Evolutionary conservation across 2,797 vertebrate genomes (phyloP), one percentile per base, ranked within the genome.

Genomic region (Pseudotriccus pelzelni): DNA sequence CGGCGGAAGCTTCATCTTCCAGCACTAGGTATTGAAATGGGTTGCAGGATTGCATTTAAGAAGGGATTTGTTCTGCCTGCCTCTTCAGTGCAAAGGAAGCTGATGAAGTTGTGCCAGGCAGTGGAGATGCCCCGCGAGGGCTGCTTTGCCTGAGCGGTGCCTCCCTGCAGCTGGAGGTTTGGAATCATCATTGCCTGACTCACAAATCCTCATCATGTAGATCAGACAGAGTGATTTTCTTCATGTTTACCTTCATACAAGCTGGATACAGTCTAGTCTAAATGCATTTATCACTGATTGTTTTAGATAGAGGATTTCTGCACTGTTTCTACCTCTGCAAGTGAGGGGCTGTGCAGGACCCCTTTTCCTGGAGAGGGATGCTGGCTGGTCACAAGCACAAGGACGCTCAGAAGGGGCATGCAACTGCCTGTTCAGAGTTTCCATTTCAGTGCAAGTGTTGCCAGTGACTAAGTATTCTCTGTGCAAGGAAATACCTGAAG

Each of bases 51-150:
- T 90, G 83, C 53, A 39, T 94, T 96, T 91, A 53, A 69, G 89
- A 88, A 86, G 74, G 85, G 86, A 91, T 94, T 93, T 90, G 90
- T 95, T 95, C 84, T 94, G 88, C 86, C 56, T 83, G 36, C 64
- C 44, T 91, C 60, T 88, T 60, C 5, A 64, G 76, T 39, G 77
- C 72, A 47, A 77, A 83, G 84, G 73, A 68, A 62, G 84, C 81
- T 69, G 58, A 15, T 0, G 2, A 62, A 49, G 81, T 43, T 72
- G 67, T 93, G 76, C 70, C 50, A 50, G 47, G 77, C 41, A 49
- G 27, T 44, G 56, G 46, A 16, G 83, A 18, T 44, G 55, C 36
- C 67, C 64, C 7, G 14, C 7, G 14, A 36, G 44, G 28, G 53
- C 62, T 36, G 53, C 34, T 87, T 55, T 7, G 7, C 74, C 34